phyloP scores from a whole-genome alignment of 64 coral and sea anemone genomes.

The Stichodactyla mertensii region DNA sequence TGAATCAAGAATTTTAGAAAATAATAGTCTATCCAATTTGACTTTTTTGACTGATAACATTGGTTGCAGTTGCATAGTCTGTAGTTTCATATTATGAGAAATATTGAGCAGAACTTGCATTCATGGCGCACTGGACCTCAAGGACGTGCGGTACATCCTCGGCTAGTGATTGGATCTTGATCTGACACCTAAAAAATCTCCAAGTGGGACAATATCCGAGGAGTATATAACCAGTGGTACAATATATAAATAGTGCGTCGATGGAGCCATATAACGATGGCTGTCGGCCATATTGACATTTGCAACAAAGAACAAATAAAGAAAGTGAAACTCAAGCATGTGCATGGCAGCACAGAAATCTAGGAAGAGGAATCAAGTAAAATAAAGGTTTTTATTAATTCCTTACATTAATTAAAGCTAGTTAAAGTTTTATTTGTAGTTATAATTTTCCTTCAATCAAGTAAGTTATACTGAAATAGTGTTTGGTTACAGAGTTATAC shows the following conservation, averaged over 20 bases:
- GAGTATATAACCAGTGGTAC: background rate
- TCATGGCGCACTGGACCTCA: too few relatives aligned
- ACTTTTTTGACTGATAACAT: too few relatives aligned
- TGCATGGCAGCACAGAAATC: background rate
- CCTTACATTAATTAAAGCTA: background rate
- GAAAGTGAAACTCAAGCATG: background rate
- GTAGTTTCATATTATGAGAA: too few relatives aligned
- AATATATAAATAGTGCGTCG: too few relatives aligned
- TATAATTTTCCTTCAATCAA: background rate
- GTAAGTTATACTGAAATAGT: background rate
- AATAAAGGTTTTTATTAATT: constrained; percentile 3
- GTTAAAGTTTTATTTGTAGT: background rate
- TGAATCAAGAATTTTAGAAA: too few relatives aligned
- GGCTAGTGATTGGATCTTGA: background rate
- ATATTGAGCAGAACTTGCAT: too few relatives aligned
- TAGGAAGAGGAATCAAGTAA: background rate
- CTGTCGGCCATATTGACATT: background rate
- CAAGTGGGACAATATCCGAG: background rate
- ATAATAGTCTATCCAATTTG: too few relatives aligned
- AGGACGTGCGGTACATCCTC: background rate
- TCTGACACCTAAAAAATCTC: background rate
- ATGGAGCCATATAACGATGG: background rate
- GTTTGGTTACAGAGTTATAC: background rate
- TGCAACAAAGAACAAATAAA: background rate
- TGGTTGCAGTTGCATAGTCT: too few relatives aligned